Conservation (phyloP, 1,140 invertebrate species). For the Drosophila equinoxialis region DNA sequence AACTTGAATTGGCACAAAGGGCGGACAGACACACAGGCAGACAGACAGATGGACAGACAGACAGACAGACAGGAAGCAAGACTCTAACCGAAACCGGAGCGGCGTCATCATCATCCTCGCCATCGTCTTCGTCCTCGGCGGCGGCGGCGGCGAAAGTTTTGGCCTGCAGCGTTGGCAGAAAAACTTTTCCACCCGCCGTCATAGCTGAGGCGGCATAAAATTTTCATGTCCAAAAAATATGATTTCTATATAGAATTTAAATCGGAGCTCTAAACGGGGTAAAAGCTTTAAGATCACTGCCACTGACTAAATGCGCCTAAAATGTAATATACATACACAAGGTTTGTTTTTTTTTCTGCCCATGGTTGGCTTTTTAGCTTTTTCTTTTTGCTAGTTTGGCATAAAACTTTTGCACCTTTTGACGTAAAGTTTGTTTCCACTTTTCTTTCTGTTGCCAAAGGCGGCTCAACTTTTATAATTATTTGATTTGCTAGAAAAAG, state of each 20-base stretch:
- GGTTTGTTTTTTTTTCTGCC: background rate
- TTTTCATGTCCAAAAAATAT: slow-evolving; percentile 63
- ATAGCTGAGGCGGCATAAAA: slow-evolving; percentile 63
- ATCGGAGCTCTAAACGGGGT: slow-evolving; percentile 26
- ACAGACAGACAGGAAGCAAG: slow-evolving; percentile 35
- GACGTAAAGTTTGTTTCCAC: slow-evolving; percentile 61
- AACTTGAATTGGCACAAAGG: slow-evolving; percentile 73
- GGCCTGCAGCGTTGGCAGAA: slow-evolving; percentile 67
- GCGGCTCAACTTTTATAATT: slow-evolving; percentile 70
- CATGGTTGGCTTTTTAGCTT: slow-evolving; percentile 3
- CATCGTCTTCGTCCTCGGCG: slow-evolving; percentile 1
- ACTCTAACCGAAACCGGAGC: slow-evolving; percentile 6
- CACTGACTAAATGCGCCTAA: slow-evolving; percentile 70
- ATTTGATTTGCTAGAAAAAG: slow-evolving; percentile 67
- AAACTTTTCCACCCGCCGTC: slow-evolving; percentile 55
- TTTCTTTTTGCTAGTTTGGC: slow-evolving; percentile 50
- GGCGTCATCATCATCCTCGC: background rate
- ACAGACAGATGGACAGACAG: slow-evolving; percentile 33
- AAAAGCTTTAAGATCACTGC: slow-evolving; percentile 57
- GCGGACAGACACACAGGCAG: slow-evolving; percentile 26
- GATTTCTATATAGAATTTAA: slow-evolving; percentile 53
- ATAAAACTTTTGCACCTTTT: slow-evolving; percentile 73
- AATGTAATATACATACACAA: slow-evolving; percentile 39
- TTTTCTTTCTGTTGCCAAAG: slow-evolving; percentile 43
- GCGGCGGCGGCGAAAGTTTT: slow-evolving; percentile 59